Evolutionary conservation across 2,113 vertebrate species (phyloP).

Genomic region (Dinomys branickii): DNA sequence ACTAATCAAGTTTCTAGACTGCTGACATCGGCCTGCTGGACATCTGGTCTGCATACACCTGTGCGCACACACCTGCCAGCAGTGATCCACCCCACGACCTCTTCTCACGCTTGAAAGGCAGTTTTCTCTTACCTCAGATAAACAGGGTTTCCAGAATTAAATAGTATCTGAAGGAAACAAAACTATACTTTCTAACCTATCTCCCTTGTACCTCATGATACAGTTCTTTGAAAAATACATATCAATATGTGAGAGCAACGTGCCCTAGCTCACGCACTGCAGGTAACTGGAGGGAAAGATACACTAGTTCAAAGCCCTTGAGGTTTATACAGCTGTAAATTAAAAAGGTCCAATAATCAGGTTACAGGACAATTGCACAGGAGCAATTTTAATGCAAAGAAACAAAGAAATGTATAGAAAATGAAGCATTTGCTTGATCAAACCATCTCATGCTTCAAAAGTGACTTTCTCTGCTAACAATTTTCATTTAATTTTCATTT

Average conservation of each 20-base stretch:
- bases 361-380: neutral
- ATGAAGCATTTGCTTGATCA: neutral
- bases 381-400: neutral
- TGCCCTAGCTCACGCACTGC: neutral
- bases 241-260: neutral
- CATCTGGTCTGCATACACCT: too few species aligned
- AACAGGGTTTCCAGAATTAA: neutral
- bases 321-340: neutral
- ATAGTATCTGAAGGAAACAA: neutral
- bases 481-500: neutral
- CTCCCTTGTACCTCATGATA: neutral
- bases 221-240: neutral
- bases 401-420: neutral
- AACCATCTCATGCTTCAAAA: neutral
- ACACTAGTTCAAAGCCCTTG: neutral
- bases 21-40: too few species aligned
- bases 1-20: neutral
- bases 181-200: neutral
- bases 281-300: too few species aligned
- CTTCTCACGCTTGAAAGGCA: neutral
- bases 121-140: neutral
- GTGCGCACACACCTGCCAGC: rapidly evolving
- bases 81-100: neutral
- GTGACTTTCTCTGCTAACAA: neutral
- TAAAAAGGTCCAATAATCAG: neutral